These are phyloP conservation scores for Peromyscus attwateri DNA, from an alignment of 2,797 vertebrate species.

Conservation along the genomic window DNA sequence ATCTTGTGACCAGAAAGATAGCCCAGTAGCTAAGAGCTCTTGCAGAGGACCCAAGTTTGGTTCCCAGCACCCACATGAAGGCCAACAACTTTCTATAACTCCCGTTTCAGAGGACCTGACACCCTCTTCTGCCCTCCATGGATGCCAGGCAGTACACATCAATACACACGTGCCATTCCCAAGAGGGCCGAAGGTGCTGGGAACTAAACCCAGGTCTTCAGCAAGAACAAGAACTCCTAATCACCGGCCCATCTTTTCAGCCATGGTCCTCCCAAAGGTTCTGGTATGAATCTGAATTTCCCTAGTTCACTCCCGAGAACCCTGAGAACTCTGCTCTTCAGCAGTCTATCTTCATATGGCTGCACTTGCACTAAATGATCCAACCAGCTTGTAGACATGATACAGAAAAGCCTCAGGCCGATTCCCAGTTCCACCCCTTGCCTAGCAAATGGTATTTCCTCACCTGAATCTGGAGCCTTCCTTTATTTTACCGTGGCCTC, in stretches of 20 bases:
- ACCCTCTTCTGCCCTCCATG: background rate
- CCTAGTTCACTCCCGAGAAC: background rate
- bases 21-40: background rate
- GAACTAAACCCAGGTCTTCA: background rate
- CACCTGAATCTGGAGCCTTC: background rate
- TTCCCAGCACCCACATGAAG: background rate
- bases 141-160: background rate
- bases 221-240: background rate
- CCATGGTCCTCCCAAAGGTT: background rate
- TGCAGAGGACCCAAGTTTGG: background rate
- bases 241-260: background rate
- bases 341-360: background rate
- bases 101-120: background rate
- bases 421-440: background rate
- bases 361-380: background rate
- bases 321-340: background rate
- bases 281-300: background rate
- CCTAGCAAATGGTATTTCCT: background rate
- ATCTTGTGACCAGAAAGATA: background rate
- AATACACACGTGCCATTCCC: background rate
- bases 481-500: background rate
- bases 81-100: background rate
- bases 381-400: background rate
- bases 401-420: background rate
- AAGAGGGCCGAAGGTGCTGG: background rate